phyloP scores from a whole-genome alignment of 2,113 vertebrate species.

The Phyllostomus hastatus region DNA sequence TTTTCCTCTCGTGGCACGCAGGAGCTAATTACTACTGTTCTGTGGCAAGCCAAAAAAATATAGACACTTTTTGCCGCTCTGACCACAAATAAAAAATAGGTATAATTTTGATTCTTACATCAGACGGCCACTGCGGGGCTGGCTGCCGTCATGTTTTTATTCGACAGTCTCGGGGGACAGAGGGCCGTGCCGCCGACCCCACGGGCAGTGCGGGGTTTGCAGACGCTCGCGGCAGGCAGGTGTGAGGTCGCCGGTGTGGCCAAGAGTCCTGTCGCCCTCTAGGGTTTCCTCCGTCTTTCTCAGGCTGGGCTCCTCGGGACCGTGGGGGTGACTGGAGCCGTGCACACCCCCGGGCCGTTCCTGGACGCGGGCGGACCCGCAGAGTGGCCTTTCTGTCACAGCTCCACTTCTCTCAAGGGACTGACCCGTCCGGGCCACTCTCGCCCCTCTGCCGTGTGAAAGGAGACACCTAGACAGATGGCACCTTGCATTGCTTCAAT shows the following conservation, averaged over 20 bases:
- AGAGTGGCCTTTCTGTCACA: neutral
- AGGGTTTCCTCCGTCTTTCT: neutral
- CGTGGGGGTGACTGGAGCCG: rapidly evolving
- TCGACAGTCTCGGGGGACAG: too few species aligned
- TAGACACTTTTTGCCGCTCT: too few species aligned
- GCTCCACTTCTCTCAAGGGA: neutral
- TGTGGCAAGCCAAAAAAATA: too few species aligned
- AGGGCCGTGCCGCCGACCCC: neutral
- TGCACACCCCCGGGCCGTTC: rapidly evolving
- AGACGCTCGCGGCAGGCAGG: too few species aligned
- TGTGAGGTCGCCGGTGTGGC: neutral
- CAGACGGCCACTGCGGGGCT: too few species aligned
- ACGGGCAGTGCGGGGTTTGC: neutral
- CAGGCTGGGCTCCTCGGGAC: neutral
- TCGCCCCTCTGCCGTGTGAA: neutral
- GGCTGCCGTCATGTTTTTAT: too few species aligned
- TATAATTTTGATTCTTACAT: too few species aligned
- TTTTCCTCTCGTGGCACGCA: too few species aligned
- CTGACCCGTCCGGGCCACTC: neutral
- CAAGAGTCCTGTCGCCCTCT: rapidly evolving
- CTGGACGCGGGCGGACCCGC: rapidly evolving
- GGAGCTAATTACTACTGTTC: too few species aligned
- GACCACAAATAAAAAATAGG: too few species aligned
- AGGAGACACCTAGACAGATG: neutral
- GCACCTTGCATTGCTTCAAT: rapidly evolving